Base-by-base conservation (phyloP, 2,797 vertebrate genomes). In the Alca torda region DNA sequence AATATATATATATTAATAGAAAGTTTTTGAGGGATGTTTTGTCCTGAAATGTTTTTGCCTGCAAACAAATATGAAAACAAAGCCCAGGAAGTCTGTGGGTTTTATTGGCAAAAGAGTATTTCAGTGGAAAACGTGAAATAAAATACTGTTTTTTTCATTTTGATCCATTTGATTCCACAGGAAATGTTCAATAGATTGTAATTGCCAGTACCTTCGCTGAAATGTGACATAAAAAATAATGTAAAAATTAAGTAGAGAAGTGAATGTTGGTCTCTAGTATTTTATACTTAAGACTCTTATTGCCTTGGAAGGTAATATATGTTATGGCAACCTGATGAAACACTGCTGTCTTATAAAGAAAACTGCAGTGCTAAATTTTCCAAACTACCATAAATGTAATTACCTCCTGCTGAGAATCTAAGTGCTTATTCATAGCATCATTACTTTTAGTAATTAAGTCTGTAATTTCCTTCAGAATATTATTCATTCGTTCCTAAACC, bases 391-490 rank as follows among this genome's bases (percentile, higher is more conserved):
- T 78, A 88, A 94, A 95, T 24, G 70, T 88, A 95, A 98, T 97
- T 94, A 95, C 54, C 53, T 96, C 70, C 86, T 80, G 33, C 86
- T 95, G 77, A 96, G 79, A 95, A 93, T 92, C 64, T 87, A 26
- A 87, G 74, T 93, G 92, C 82, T 95, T 86, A 92, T 79, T 95
- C 91, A 93, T 73, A 84, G 51, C 46, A 75, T 90, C 89, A 93
- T 97, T 95, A 84, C 63, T 93, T 95, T 90, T 89, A 81, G 81
- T 95, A 97, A 95, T 97, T 96, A 97, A 94, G 75, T 96, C 79
- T 91, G 21, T 94, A 89, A 95, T 97, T 97, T 97, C 95, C 94
- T 74, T 57, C 50, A 96, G 92, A 97, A 70, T 92, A 87, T 37
- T 30, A 93, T 94, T 97, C 6, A 24, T 94, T 97, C 84, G 74